These are phyloP conservation scores for Sprattus sprattus DNA, from an alignment of 2,113 vertebrate genomes.

Conservation along the genomic window DNA sequence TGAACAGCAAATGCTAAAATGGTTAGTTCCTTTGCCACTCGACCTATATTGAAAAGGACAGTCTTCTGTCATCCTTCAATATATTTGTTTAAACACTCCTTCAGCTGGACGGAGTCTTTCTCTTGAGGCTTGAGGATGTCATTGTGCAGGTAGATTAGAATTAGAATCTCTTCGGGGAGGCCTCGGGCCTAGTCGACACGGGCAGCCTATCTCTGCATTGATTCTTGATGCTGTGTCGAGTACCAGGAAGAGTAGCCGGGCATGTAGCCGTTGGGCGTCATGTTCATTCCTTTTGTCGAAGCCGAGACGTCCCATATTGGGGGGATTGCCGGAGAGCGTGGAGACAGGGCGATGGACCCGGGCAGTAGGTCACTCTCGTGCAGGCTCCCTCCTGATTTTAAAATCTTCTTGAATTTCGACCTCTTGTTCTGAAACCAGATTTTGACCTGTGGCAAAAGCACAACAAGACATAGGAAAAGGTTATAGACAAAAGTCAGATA, in stretches of 20 bases:
- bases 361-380: constrained; percentile 91
- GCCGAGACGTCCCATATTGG: constrained; percentile 98
- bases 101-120: constrained; percentile 48
- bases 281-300: constrained; percentile 95
- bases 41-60: constrained; percentile 27
- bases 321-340: constrained; percentile 92
- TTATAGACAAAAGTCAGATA: background rate
- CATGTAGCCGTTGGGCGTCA: constrained; percentile 99
- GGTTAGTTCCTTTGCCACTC: constrained; percentile 57
- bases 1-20: constrained; percentile 54
- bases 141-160: constrained; percentile 60
- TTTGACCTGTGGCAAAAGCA: constrained; percentile 82
- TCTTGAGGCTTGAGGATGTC: constrained; percentile 60
- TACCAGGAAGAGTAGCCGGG: constrained; percentile 98
- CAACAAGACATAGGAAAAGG: background rate
- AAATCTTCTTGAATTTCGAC: constrained; percentile 98
- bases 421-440: constrained; percentile 99
- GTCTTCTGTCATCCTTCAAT: constrained; percentile 40
- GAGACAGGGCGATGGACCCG: constrained; percentile 88
- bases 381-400: constrained; percentile 94
- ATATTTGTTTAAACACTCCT: background rate
- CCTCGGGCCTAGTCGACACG: constrained; percentile 47
- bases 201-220: constrained; percentile 92
- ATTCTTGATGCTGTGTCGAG: constrained; percentile 96
- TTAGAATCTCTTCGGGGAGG: constrained; percentile 54